phyloP scores from a whole-genome alignment of 2,113 vertebrate genomes.

The Upupa epops region DNA sequence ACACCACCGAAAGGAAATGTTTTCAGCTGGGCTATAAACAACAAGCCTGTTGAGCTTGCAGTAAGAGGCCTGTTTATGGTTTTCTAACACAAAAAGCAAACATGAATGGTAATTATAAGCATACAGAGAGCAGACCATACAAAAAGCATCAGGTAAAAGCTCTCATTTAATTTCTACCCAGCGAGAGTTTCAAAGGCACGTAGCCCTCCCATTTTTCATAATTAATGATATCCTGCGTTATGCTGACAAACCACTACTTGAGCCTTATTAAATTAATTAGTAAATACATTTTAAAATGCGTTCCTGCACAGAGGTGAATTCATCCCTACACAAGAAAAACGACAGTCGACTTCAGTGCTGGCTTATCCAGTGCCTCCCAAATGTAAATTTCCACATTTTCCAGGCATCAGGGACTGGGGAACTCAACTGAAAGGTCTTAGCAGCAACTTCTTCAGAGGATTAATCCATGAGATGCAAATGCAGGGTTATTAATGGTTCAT shows the following conservation, averaged over 20 bases:
- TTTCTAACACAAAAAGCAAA: neutral
- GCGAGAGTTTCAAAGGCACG: neutral
- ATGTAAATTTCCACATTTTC: neutral
- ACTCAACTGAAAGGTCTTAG: neutral
- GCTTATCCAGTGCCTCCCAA: neutral
- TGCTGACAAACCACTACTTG: neutral
- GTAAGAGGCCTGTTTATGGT: neutral
- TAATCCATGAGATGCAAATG: neutral
- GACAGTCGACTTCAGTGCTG: neutral
- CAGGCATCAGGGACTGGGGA: neutral
- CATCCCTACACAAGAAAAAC: neutral
- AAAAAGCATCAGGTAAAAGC: neutral
- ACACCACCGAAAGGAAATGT: neutral
- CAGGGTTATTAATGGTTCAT: neutral
- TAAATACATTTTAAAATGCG: neutral
- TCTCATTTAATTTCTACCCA: neutral
- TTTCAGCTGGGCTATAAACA: neutral
- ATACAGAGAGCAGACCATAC: neutral
- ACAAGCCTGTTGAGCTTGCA: neutral
- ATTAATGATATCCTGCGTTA: neutral
- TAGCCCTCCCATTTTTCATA: neutral
- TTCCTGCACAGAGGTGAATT: neutral
- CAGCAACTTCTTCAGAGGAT: neutral
- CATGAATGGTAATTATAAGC: neutral
- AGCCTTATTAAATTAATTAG: neutral